Conservation (phyloP, 2,113 vertebrate genomes). For the Scartelaos histophorus region DNA sequence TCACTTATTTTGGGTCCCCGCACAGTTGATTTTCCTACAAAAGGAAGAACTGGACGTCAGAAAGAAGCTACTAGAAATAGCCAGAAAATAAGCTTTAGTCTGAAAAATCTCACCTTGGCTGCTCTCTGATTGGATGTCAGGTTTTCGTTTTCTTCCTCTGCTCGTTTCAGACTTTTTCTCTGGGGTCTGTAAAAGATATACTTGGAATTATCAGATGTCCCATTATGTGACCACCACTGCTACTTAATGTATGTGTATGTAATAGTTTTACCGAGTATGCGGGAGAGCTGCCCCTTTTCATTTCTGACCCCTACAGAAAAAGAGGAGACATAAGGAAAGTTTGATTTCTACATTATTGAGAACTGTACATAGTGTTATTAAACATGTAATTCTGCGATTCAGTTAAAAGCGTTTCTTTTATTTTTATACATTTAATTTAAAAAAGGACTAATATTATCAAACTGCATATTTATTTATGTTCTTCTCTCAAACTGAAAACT, state of each 20-base stretch:
- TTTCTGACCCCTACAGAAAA: slow-evolving; percentile 57
- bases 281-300: slow-evolving; percentile 69
- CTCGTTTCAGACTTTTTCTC: slow-evolving; percentile 96
- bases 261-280: slow-evolving; percentile 64
- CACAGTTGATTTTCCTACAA: slow-evolving; percentile 87
- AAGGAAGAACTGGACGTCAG: slow-evolving; percentile 18
- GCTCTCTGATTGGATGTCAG: slow-evolving; percentile 95
- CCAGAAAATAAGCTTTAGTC: neutral
- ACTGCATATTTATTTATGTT: too few relatives aligned
- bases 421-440: too few relatives aligned
- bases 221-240: neutral
- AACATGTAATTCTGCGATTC: neutral
- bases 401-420: neutral
- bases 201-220: neutral
- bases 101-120: slow-evolving; percentile 87
- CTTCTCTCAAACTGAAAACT: too few relatives aligned
- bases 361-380: neutral
- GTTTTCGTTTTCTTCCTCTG: slow-evolving; percentile 96
- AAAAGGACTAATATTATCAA: too few relatives aligned
- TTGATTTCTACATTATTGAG: slow-evolving; percentile 4
- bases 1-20: slow-evolving; percentile 98
- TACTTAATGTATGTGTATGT: neutral
- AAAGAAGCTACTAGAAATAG: neutral
- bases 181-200: slow-evolving; percentile 84
- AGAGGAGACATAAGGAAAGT: neutral